phyloP scores from a whole-genome alignment of 2,888 invertebrate genomes.

The Diachrysia chrysitis region DNA sequence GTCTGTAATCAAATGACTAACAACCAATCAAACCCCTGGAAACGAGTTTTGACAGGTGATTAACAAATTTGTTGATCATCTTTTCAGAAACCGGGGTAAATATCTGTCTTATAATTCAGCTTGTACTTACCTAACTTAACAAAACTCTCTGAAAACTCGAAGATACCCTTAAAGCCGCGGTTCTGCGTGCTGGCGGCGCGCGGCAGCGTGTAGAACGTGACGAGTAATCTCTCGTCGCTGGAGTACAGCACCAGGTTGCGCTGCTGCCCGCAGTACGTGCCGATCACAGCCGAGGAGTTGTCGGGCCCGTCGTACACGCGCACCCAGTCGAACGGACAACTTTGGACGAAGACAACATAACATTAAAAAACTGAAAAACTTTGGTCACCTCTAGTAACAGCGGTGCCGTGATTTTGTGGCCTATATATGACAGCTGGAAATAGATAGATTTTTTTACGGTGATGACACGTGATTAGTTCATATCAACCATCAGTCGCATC shows the following conservation, averaged over 20 bases:
- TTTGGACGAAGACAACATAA: slow-evolving; percentile 73
- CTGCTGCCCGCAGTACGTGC: slow-evolving; percentile 99
- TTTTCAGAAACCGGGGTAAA: no score
- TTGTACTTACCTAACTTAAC: slow-evolving; percentile 96
- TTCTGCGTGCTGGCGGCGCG: slow-evolving; percentile 98
- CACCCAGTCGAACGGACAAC: slow-evolving; percentile 99
- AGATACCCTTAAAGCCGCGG: slow-evolving; percentile 99
- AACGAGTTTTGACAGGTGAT: no score
- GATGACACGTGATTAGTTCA: no score
- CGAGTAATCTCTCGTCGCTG: slow-evolving; percentile 96
- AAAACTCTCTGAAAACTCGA: slow-evolving; percentile 99
- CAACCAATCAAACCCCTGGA: no score
- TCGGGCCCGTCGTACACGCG: slow-evolving; percentile 98
- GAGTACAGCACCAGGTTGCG: slow-evolving; percentile 98
- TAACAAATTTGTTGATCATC: no score
- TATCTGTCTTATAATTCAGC: slow-evolving; percentile 7
- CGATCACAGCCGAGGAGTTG: slow-evolving; percentile 96
- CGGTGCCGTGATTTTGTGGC: no score
- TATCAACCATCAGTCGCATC: no score
- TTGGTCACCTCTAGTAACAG: no score
- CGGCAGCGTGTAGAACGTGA: slow-evolving; percentile 97
- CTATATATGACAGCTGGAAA: no score
- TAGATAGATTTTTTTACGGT: no score
- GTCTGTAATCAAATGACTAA: no score
- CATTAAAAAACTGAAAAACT: no score